A percentile compares a stretch with the other conserved stretches of the same genome.
phyloP scores from a whole-genome alignment of 37 sponge, comb jelly and placozoan genomes.

The Crambe crambe region DNA sequence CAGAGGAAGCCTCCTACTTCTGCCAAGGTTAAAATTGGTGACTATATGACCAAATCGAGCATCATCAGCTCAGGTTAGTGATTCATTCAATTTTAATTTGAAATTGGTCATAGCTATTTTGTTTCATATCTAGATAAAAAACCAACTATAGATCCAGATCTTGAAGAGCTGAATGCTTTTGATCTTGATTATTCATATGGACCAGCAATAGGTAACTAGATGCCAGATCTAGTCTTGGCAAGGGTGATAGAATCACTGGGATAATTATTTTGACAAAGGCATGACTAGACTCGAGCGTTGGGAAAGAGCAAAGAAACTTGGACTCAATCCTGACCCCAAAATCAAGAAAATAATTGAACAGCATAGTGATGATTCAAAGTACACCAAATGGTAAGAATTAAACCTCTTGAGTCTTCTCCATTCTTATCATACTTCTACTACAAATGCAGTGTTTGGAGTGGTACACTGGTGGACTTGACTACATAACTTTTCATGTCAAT shows the following conservation, averaged over 20 bases:
- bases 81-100: too few relatives aligned
- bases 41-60: too few relatives aligned
- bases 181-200: slow-evolving; percentile 56
- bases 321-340: slow-evolving; percentile 43
- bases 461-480: neutral
- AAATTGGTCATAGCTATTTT: too few relatives aligned
- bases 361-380: slow-evolving; percentile 29
- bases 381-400: slow-evolving; percentile 61
- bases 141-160: neutral
- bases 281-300: slow-evolving; percentile 55
- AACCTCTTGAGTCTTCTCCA: neutral
- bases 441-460: neutral
- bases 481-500: too few relatives aligned
- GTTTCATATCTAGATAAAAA: too few relatives aligned
- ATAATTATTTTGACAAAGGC: neutral
- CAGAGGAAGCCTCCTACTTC: too few relatives aligned
- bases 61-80: too few relatives aligned
- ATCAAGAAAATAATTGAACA: slow-evolving; percentile 32
- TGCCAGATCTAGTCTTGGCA: neutral
- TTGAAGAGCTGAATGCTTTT: slow-evolving; percentile 30
- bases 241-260: neutral
- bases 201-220: slow-evolving; percentile 35
- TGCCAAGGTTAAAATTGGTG: too few relatives aligned
- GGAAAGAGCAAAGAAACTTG: slow-evolving; percentile 60
- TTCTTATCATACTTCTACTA: neutral